Conservation (phyloP, 2,888 invertebrate species). For the Catocala sponsa region DNA sequence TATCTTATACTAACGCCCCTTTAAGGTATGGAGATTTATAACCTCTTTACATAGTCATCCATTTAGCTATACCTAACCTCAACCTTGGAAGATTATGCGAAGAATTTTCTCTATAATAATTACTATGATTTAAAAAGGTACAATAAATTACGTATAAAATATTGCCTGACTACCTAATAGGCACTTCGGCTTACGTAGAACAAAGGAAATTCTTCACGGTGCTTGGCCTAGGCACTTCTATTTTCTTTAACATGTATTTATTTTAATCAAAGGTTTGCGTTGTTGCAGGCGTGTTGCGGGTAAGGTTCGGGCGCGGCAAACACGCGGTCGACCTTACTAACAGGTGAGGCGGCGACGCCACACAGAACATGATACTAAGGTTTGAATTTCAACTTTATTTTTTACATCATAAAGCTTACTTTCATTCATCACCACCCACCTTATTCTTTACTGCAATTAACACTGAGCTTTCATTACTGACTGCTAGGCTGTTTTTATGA, state of each 20-base stretch:
- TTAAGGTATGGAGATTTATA: no score
- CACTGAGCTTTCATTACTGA: slow-evolving; percentile 59
- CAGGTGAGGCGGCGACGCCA: slow-evolving; percentile 87
- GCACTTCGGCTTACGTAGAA: slow-evolving; percentile 8
- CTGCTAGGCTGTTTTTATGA: slow-evolving; percentile 56
- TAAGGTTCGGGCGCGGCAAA: slow-evolving; percentile 82
- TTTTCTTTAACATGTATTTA: slow-evolving; percentile 17
- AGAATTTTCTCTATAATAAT: no score
- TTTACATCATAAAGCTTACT: slow-evolving; percentile 37
- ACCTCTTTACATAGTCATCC: no score
- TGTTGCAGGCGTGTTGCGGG: slow-evolving; percentile 78
- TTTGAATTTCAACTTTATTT: slow-evolving; percentile 81
- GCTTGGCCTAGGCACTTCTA: slow-evolving; percentile 17
- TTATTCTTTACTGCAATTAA: slow-evolving; percentile 54
- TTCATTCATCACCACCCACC: slow-evolving; percentile 30
- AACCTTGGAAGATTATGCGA: no score
- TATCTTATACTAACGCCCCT: no score
- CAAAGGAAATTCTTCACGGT: slow-evolving; percentile 18
- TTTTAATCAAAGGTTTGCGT: slow-evolving; percentile 46
- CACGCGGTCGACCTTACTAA: slow-evolving; percentile 86
- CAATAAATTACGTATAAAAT: no score
- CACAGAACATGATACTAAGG: slow-evolving; percentile 88
- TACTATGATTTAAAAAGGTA: no score
- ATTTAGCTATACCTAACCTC: no score
- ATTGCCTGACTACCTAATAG: slow-evolving; percentile 1